A percentile compares a stretch with the other conserved stretches of the same genome.
Evolutionary conservation across 1,140 invertebrate species (phyloP).

Genomic region (Penaeus vannamei): DNA sequence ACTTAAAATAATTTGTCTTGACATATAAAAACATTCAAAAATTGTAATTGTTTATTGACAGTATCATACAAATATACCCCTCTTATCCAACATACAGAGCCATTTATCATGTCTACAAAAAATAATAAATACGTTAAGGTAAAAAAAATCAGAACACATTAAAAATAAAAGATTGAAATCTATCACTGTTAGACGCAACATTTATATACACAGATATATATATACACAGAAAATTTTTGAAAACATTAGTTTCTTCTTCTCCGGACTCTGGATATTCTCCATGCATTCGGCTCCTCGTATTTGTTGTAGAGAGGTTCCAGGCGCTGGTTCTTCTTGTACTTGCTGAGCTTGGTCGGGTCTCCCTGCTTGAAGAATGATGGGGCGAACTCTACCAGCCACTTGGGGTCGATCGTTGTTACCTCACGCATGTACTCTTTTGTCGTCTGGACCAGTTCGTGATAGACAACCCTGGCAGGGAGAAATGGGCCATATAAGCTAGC

Average conservation of each 20-base stretch:
- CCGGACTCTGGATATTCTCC: constrained; percentile 96
- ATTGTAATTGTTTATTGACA: too few species aligned
- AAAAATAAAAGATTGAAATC: too few species aligned
- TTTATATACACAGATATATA: too few species aligned
- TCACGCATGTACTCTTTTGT: constrained; percentile 99
- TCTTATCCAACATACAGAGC: too few species aligned
- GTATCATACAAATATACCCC: too few species aligned
- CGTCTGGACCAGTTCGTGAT: constrained; percentile 98
- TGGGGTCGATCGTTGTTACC: constrained; percentile 98
- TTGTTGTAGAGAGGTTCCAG: constrained; percentile 99
- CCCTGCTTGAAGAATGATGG: constrained; percentile 99
- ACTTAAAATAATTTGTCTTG: too few species aligned
- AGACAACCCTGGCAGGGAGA: constrained; percentile 81
- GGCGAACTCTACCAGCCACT: constrained; percentile 99
- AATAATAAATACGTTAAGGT: too few species aligned
- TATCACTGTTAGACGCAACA: too few species aligned
- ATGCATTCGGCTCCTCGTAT: constrained; percentile 99
- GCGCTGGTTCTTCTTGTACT: constrained; percentile 99
- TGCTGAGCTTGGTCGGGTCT: constrained; percentile 98
- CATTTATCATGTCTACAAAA: too few species aligned
- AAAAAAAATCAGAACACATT: too few species aligned
- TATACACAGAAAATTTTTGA: too few species aligned
- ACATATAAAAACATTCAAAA: too few species aligned
- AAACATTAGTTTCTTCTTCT: constrained; percentile 84
- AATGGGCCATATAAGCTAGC: not conserved